Conservation (phyloP, 2,888 invertebrate genomes). For the Drosophila anomalata region DNA sequence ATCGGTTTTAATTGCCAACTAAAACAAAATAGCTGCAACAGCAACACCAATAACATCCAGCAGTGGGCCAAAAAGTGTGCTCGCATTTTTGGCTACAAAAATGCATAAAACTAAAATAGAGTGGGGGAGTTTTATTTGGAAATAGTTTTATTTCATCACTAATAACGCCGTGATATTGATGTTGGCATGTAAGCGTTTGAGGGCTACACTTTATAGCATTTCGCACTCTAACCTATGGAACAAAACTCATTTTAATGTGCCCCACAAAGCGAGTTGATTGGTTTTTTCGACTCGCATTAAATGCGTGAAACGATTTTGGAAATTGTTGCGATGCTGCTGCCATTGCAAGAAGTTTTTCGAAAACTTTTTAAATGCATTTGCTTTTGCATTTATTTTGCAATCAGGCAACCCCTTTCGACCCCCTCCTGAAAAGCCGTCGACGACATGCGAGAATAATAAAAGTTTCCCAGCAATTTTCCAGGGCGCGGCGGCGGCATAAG, state of each 20-base stretch:
- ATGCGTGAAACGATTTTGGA: slow-evolving; percentile 47
- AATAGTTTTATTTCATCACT: slow-evolving; percentile 64
- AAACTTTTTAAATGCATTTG: slow-evolving; percentile 57
- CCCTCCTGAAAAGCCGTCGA: slow-evolving; percentile 18
- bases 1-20: slow-evolving; percentile 77
- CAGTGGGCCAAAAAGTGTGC: slow-evolving; percentile 52
- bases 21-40: slow-evolving; percentile 63
- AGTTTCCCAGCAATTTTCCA: slow-evolving; percentile 48
- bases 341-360: slow-evolving; percentile 34
- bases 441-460: slow-evolving; percentile 57
- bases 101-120: slow-evolving; percentile 34
- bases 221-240: slow-evolving; percentile 22
- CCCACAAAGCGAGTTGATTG: slow-evolving; percentile 50
- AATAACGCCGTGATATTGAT: slow-evolving; percentile 54
- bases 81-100: slow-evolving; percentile 53
- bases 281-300: slow-evolving; percentile 49
- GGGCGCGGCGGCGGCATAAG: slow-evolving; percentile 19
- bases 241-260: slow-evolving; percentile 46
- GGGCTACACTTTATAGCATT: slow-evolving; percentile 65
- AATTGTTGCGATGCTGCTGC: slow-evolving; percentile 33
- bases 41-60: slow-evolving; percentile 55
- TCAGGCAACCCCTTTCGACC: slow-evolving; percentile 29
- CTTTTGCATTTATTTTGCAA: slow-evolving; percentile 61
- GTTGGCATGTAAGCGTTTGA: slow-evolving; percentile 57
- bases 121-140: slow-evolving; percentile 10